Base-by-base conservation (phyloP, 2,113 vertebrate genomes). In the Pyrgilauda ruficollis region DNA sequence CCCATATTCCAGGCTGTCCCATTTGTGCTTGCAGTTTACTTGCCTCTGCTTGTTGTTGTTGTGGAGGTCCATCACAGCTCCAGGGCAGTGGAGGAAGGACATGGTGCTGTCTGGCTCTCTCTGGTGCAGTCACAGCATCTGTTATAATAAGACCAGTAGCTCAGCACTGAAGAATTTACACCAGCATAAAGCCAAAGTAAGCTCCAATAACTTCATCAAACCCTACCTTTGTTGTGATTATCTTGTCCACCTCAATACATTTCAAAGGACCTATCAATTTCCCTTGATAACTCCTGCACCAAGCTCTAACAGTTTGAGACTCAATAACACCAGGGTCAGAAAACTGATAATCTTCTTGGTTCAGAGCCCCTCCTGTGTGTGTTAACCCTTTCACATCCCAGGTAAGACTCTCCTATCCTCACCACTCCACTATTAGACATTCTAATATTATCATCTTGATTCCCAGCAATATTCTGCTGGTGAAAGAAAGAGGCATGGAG, bases 71-170 rank as follows among this genome's bases (percentile, higher is more conserved):
- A 8, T 43, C 75, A 16, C 30, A 72, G 39, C 53, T 88, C 70
- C 66, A 59, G 63, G 52, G 56, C 56, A 72, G 53, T 19, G 64
- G 35, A 55, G 47, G 44, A 50, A 55, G 47, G 44, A 50, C 31
- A 10, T 0, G 0, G 28, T 19, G 31, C 47, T 63, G 35, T 17
- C 62, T 82, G 62, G 26, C 47, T 83, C 39, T 43, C 3, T 1
- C 83, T 22, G 21, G 43, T 23, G n/a, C 31, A 68, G 17, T 46
- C 55, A 27, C 4, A 30, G 22, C 20, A 46, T 56, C 59, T 39
- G 6, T 10, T 76, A 14, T 28, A 73, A 10, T 35, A 55, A 44
- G 24, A 52, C n/a, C 55, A 66, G 35, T 15, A 31, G n/a, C 39
- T 83, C 73, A 58, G 26, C 47, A 43, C 2, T 37, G 35, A 13